Conservation (phyloP, 1,140 invertebrate species). For the Caerostris extrusa region DNA sequence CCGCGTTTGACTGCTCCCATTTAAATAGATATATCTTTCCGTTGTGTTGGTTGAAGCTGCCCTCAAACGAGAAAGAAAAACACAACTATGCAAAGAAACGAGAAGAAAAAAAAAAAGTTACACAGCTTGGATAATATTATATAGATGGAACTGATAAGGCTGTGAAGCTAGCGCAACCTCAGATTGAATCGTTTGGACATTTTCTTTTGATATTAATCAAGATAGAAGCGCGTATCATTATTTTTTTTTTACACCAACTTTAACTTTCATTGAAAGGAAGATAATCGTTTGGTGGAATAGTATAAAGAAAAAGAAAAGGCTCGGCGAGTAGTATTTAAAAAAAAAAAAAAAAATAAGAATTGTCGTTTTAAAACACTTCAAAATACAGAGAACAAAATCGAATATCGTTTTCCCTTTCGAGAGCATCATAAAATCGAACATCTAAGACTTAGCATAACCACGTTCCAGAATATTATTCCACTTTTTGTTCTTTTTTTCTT, state of each 20-base stretch:
- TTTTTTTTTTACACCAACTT: neutral
- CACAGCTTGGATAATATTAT: conserved; percentile 43
- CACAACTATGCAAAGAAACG: conserved; percentile 50
- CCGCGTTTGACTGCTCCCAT: conserved; percentile 66
- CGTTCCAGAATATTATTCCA: conserved; percentile 2
- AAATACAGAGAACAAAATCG: conserved; percentile 39
- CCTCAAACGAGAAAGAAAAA: conserved; percentile 35
- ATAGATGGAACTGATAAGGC: conserved; percentile 56
- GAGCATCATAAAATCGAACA: conserved; percentile 25
- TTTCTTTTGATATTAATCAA: conserved; percentile 60
- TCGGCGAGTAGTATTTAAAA: neutral
- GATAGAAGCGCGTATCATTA: conserved; percentile 4
- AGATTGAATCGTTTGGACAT: conserved; percentile 53
- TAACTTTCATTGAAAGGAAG: neutral
- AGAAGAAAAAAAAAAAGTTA: neutral
- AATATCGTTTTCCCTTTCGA: conserved; percentile 63
- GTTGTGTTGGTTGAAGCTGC: conserved; percentile 44
- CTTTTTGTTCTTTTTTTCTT: conserved; percentile 36
- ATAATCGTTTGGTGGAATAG: neutral
- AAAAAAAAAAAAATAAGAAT: neutral
- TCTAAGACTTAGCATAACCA: conserved; percentile 33
- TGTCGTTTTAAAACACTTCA: neutral
- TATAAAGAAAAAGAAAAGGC: neutral
- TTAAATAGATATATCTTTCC: conserved; percentile 44
- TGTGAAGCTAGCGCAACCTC: neutral